Evolutionary conservation across 2,797 vertebrate genomes (phyloP).

Genomic region (Danio jaintianensis): DNA sequence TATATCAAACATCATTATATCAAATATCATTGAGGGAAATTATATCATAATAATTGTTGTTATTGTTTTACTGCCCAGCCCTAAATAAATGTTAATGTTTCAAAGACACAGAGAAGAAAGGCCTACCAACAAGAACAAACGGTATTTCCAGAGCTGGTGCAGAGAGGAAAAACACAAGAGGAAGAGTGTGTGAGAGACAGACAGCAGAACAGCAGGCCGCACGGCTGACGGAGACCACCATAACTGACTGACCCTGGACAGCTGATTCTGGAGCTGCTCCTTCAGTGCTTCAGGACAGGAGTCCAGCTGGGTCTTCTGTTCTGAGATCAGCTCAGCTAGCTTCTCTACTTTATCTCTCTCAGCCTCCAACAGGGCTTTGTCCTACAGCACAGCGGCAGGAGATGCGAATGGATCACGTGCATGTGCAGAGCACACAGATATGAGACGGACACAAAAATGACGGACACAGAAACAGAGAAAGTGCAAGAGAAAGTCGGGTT

Average conservation of each 20-base stretch:
- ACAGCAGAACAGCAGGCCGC: constrained; percentile 29
- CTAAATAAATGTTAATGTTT: no score
- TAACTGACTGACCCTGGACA: constrained; percentile 81
- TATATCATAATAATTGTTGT: no score
- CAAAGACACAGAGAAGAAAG: constrained; percentile 16
- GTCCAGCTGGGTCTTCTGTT: constrained; percentile 89
- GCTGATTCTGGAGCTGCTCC: constrained; percentile 87
- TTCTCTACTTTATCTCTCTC: constrained; percentile 88
- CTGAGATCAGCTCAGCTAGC: constrained; percentile 86
- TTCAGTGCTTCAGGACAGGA: constrained; percentile 89
- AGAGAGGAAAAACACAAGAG: constrained; percentile 20
- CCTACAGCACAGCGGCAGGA: constrained; percentile 73
- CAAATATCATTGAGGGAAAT: no score
- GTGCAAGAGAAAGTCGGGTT: constrained; percentile 45
- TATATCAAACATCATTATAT: no score
- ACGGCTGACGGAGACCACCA: constrained; percentile 2
- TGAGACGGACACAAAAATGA: constrained; percentile 26
- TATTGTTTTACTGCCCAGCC: no score
- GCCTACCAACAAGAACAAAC: constrained; percentile 35
- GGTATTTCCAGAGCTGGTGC: constrained; percentile 32
- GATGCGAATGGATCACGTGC: constrained; percentile 7
- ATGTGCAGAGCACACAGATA: constrained; percentile 29
- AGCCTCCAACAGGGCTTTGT: constrained; percentile 87
- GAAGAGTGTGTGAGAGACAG: constrained; percentile 29
- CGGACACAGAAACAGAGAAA: constrained; percentile 48